Percentiles rank a stretch among this genome's conserved stretches.
Conservation (phyloP, 2,797 vertebrate species). For the Parambassis ranga region DNA sequence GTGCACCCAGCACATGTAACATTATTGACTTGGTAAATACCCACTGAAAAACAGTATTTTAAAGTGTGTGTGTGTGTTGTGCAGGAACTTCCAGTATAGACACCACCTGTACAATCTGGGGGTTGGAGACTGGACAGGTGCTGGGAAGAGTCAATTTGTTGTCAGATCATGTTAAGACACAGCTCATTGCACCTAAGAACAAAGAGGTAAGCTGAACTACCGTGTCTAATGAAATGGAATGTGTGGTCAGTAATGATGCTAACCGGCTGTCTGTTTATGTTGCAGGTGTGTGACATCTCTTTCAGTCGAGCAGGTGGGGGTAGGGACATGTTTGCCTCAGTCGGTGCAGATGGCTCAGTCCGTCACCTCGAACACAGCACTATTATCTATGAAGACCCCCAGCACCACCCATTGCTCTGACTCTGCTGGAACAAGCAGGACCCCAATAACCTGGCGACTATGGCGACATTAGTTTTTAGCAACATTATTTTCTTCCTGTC, state of each 20-base stretch:
- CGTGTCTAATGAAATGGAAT: too few relatives aligned
- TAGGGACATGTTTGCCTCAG: slow-evolving; percentile 97
- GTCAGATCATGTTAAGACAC: slow-evolving; percentile 97
- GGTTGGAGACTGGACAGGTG: slow-evolving; percentile 96
- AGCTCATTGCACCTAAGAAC: slow-evolving; percentile 97
- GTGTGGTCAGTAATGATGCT: too few relatives aligned
- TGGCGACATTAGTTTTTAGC: too few relatives aligned
- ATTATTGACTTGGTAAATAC: too few relatives aligned
- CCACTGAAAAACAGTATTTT: too few relatives aligned
- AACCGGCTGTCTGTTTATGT: too few relatives aligned
- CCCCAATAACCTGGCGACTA: slow-evolving; percentile 97
- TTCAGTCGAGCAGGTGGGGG: slow-evolving; percentile 97
- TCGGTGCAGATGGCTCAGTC: slow-evolving; percentile 95
- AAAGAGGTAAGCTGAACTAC: slow-evolving; percentile 93
- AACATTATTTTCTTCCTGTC: slow-evolving; percentile 66
- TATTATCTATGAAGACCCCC: slow-evolving; percentile 98
- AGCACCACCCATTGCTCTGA: slow-evolving; percentile 95
- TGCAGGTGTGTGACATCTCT: slow-evolving; percentile 96
- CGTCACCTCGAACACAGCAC: slow-evolving; percentile 98
- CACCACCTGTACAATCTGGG: slow-evolving; percentile 99
- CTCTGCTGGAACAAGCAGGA: slow-evolving; percentile 99
- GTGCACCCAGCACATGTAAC: slow-evolving; percentile 96
- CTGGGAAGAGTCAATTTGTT: slow-evolving; percentile 96
- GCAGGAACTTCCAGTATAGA: slow-evolving; percentile 97
- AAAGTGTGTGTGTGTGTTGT: neutral